A percentile compares a stretch with the other conserved stretches of the same genome.
Evolutionary conservation across 2,888 invertebrate genomes (phyloP).

Genomic region (Tetropium fuscum): DNA sequence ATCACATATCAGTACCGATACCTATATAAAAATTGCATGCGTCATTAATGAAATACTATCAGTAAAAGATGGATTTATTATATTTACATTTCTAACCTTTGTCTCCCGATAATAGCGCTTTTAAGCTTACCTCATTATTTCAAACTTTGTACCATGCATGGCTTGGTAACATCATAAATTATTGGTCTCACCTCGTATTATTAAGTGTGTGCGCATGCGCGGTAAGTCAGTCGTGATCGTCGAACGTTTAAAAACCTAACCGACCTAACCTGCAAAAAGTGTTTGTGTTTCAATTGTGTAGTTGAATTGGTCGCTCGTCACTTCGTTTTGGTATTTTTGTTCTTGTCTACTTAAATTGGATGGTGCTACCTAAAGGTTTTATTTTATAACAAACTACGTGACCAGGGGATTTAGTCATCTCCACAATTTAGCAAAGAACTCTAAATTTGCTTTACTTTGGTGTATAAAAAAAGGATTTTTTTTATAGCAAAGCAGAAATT

Average conservation of each 20-base stretch:
- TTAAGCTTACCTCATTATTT: too few relatives aligned
- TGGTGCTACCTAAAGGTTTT: not conserved
- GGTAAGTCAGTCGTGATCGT: not conserved
- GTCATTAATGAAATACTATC: too few relatives aligned
- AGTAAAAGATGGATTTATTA: too few relatives aligned
- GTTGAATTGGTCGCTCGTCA: conserved; percentile 5
- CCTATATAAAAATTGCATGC: too few relatives aligned
- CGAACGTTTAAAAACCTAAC: conserved; percentile 27
- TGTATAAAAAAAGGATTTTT: conserved; percentile 1
- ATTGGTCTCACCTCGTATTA: conserved; percentile 2
- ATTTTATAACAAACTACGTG: too few relatives aligned
- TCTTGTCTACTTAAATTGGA: not conserved
- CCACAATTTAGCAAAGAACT: too few relatives aligned
- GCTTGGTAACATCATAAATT: not conserved
- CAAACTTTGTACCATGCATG: too few relatives aligned
- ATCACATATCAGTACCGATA: too few relatives aligned
- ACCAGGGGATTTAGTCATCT: not conserved
- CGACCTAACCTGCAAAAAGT: conserved; percentile 30
- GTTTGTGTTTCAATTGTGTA: conserved; percentile 23
- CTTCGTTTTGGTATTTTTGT: not conserved
- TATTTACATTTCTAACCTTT: too few relatives aligned
- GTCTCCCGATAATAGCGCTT: too few relatives aligned
- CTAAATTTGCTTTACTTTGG: too few relatives aligned
- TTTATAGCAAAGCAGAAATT: conserved; percentile 13
- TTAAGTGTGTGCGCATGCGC: conserved; percentile 5